Conservation (phyloP, 2,888 invertebrate genomes). For the Drosophila melanosoma region DNA sequence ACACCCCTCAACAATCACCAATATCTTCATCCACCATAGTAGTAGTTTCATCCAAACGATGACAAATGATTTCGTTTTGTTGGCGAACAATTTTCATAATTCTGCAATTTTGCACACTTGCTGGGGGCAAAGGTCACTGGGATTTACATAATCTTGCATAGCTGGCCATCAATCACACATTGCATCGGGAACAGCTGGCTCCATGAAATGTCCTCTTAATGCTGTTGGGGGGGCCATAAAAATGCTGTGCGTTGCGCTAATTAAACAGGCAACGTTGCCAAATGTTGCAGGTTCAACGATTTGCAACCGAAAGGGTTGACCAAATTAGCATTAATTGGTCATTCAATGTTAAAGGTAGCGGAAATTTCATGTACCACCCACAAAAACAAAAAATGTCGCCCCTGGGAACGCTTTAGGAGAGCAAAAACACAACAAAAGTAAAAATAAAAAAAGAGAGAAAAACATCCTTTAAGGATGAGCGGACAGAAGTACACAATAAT, state of each 20-base stretch:
- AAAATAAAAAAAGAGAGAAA: slow-evolving; percentile 20
- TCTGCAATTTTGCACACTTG: slow-evolving; percentile 77
- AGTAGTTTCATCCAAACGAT: slow-evolving; percentile 37
- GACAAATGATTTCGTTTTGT: slow-evolving; percentile 69
- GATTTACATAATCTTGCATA: slow-evolving; percentile 65
- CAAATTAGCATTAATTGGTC: slow-evolving; percentile 75
- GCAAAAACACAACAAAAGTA: not conserved
- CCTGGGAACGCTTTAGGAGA: slow-evolving; percentile 53
- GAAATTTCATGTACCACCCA: slow-evolving; percentile 29
- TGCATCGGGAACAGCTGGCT: slow-evolving; percentile 45
- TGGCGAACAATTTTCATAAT: slow-evolving; percentile 66
- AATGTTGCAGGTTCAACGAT: slow-evolving; percentile 51
- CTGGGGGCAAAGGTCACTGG: slow-evolving; percentile 66
- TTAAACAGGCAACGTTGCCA: slow-evolving; percentile 49
- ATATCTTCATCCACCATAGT: slow-evolving; percentile 22
- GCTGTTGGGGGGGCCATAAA: slow-evolving; percentile 36
- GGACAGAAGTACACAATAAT: slow-evolving; percentile 71
- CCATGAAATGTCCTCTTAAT: slow-evolving; percentile 32
- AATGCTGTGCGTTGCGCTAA: slow-evolving; percentile 62
- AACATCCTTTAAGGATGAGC: slow-evolving; percentile 48
- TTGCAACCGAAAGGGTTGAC: slow-evolving; percentile 54
- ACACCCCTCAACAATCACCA: slow-evolving; percentile 2
- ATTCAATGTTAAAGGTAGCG: slow-evolving; percentile 46
- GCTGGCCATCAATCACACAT: slow-evolving; percentile 66
- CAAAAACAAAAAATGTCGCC: slow-evolving; percentile 38